These are phyloP conservation scores for Menidia menidia DNA, from an alignment of 2,797 vertebrate species.

Conservation along the genomic window DNA sequence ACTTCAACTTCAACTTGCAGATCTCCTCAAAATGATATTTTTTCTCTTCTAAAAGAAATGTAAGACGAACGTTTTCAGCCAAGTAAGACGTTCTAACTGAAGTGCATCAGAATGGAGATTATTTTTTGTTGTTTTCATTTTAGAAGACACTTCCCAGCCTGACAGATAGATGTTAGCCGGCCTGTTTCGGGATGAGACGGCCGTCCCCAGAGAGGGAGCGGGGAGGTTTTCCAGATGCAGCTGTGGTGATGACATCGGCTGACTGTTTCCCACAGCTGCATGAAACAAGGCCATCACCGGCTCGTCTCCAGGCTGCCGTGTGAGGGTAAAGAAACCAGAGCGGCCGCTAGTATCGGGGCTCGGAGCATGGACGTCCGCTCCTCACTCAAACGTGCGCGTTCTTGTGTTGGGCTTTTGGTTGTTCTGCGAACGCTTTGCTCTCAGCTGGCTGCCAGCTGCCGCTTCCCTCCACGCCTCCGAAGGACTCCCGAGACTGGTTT, in stretches of 20 bases:
- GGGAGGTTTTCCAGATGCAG: constrained; percentile 69
- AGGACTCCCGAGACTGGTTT: constrained; percentile 22
- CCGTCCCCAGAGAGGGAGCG: constrained; percentile 60
- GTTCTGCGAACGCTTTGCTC: constrained; percentile 6
- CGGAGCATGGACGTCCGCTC: constrained; percentile 36
- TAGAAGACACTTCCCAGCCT: background rate
- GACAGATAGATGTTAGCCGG: constrained; percentile 31
- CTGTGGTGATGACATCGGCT: constrained; percentile 67
- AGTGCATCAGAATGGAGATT: background rate
- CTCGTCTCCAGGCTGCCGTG: constrained; percentile 46
- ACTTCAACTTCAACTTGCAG: constrained; percentile 24
- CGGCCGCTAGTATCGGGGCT: constrained; percentile 19
- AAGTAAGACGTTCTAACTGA: background rate
- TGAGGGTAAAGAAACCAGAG: constrained; percentile 37
- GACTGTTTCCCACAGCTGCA: constrained; percentile 71
- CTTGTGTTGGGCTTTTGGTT: constrained; percentile 18
- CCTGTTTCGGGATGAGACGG: constrained; percentile 52
- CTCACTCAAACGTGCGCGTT: constrained; percentile 49
- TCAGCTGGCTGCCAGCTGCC: constrained; percentile 14
- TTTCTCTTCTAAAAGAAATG: background rate
- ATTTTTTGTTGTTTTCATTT: background rate
- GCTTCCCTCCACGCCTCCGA: constrained; percentile 13
- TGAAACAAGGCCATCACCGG: constrained; percentile 29
- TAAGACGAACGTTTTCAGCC: too few relatives aligned
- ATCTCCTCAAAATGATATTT: constrained; percentile 9